Conservation (phyloP, 2,888 invertebrate genomes). For the Scaptodrosophila latifasciaeformis region DNA sequence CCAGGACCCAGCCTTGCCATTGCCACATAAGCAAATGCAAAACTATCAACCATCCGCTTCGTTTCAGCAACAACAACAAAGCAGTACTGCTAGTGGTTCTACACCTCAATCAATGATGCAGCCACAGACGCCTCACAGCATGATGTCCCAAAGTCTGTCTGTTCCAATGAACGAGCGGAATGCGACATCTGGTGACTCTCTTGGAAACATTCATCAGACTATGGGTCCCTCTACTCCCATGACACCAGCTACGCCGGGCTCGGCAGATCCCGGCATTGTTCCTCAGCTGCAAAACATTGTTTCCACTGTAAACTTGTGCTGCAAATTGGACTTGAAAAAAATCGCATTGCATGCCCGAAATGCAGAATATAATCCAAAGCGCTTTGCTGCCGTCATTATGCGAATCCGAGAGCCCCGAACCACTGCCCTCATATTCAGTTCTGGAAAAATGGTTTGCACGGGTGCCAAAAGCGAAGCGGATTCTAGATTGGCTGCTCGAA, state of each 20-base stretch:
- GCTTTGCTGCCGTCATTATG: constrained; percentile 99
- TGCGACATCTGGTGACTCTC: constrained; percentile 37
- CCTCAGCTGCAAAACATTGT: constrained; percentile 94
- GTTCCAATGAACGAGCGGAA: constrained; percentile 76
- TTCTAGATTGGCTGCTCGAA: constrained; percentile 85
- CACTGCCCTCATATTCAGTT: constrained; percentile 85
- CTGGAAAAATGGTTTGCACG: constrained; percentile 90
- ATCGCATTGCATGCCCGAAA: constrained; percentile 98
- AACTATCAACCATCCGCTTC: constrained; percentile 81
- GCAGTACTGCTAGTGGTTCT: constrained; percentile 60
- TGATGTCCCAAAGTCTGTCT: constrained; percentile 90
- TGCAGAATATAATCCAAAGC: constrained; percentile 99
- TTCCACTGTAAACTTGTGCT: constrained; percentile 96
- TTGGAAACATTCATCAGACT: constrained; percentile 76
- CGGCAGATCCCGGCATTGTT: constrained; percentile 93
- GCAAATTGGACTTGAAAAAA: constrained; percentile 95
- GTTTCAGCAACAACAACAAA: constrained; percentile 74
- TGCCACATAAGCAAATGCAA: constrained; percentile 84
- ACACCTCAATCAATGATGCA: constrained; percentile 92
- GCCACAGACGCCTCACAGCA: constrained; percentile 92
- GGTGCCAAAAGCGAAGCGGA: constrained; percentile 89
- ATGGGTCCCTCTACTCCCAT: constrained; percentile 85
- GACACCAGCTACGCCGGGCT: constrained; percentile 94
- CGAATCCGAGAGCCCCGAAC: constrained; percentile 91
- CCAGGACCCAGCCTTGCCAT: constrained; percentile 70